phyloP scores from a whole-genome alignment of 1,140 invertebrate genomes.

The Panagrolaimus sp. region DNA sequence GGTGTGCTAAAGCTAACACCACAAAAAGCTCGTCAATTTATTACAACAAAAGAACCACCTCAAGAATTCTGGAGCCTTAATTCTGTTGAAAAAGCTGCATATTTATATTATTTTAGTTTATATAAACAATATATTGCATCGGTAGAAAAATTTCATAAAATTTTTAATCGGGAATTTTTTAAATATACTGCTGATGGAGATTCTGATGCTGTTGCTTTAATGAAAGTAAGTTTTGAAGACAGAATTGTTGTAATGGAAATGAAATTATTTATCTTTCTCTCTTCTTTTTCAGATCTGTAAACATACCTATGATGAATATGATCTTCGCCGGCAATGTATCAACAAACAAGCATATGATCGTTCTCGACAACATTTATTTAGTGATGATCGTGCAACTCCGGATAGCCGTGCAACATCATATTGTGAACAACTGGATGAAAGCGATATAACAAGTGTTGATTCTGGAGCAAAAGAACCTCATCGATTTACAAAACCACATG shows the following conservation, averaged over 20 bases:
- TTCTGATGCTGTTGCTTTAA: conserved; percentile 31
- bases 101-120: conserved; percentile 38
- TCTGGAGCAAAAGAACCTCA: conserved; percentile 33
- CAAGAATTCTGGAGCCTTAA: conserved; percentile 60
- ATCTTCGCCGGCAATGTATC: conserved; percentile 16
- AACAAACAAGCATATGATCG: conserved; percentile 32
- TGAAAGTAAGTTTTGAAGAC: conserved; percentile 41
- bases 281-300: conserved; percentile 45
- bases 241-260: too few species aligned
- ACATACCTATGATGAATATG: conserved; percentile 32
- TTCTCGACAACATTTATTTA: conserved; percentile 38
- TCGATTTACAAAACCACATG: conserved; percentile 37
- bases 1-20: not conserved
- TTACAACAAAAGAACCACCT: conserved; percentile 78
- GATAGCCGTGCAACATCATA: conserved; percentile 40
- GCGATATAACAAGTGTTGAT: conserved; percentile 7
- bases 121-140: conserved; percentile 33
- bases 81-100: conserved; percentile 36
- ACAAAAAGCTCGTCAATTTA: conserved; percentile 9
- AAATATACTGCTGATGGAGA: conserved; percentile 30
- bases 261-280: too few species aligned
- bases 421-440: conserved; percentile 26
- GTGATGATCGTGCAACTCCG: conserved; percentile 42
- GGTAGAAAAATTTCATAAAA: conserved; percentile 27
- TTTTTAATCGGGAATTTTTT: conserved; percentile 47